Percentiles rank a stretch among this genome's conserved stretches.
Evolutionary conservation across 2,888 invertebrate genomes (phyloP).

Genomic region (Dicranocentrus wangi): DNA sequence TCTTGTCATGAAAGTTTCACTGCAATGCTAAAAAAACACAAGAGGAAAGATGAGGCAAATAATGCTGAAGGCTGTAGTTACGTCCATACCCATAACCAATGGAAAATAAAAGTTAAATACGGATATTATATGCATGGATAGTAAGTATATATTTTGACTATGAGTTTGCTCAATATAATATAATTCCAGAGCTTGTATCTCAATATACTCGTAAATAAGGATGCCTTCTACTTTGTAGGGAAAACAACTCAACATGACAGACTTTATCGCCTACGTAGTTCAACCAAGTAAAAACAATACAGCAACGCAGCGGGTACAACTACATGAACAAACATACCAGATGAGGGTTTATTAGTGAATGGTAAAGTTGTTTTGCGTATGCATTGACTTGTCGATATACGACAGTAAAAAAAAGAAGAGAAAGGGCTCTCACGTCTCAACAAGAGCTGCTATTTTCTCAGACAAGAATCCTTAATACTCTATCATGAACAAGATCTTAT

Average conservation of each 20-base stretch:
- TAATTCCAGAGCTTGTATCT: too few species aligned
- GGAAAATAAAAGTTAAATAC: too few species aligned
- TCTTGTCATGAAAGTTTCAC: slow-evolving; percentile 37
- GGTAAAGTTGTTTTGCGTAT: neutral
- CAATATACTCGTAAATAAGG: too few species aligned
- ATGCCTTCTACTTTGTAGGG: neutral
- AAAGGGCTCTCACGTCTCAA: neutral
- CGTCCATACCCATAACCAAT: too few species aligned
- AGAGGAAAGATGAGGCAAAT: slow-evolving; percentile 7
- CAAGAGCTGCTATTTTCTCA: neutral
- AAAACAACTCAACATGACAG: slow-evolving; percentile 32
- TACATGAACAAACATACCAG: neutral
- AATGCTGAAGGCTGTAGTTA: neutral
- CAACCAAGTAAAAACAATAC: slow-evolving; percentile 17
- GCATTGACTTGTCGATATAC: neutral
- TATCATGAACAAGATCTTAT: slow-evolving; percentile 2
- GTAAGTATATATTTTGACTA: too few species aligned
- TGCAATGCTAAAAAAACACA: slow-evolving; percentile 7
- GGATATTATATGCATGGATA: too few species aligned
- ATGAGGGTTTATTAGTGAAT: neutral
- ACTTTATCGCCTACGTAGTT: slow-evolving; percentile 37
- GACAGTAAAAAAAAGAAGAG: too few species aligned
- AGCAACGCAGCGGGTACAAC: neutral
- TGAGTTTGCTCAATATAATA: too few species aligned
- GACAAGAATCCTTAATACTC: neutral